These are phyloP conservation scores for Allygus modestus DNA, from an alignment of 2,888 invertebrate genomes.

Conservation along the genomic window DNA sequence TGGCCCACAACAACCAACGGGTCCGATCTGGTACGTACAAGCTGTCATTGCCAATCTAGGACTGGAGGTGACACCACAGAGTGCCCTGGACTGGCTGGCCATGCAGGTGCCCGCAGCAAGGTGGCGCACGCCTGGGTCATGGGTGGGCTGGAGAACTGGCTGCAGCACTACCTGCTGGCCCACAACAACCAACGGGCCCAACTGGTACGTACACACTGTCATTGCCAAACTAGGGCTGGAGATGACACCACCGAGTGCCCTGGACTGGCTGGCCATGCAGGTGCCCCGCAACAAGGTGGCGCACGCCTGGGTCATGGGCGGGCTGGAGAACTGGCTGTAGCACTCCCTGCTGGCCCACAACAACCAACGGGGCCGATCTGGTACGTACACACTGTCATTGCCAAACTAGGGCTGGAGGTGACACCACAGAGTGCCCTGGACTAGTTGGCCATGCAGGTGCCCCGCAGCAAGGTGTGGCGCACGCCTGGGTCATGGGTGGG, in stretches of 20 bases:
- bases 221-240: too few species aligned
- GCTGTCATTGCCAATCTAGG: too few species aligned
- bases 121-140: constrained; percentile 94
- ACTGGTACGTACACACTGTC: too few species aligned
- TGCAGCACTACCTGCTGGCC: constrained; percentile 92
- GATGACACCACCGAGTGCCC: constrained; percentile 92
- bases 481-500: constrained; percentile 94
- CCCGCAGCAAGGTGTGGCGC: constrained; percentile 93
- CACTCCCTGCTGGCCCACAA: constrained; percentile 90
- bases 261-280: constrained; percentile 94
- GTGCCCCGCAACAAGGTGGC: constrained; percentile 92
- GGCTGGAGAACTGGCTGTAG: constrained; percentile 95
- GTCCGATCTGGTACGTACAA: constrained; percentile 84
- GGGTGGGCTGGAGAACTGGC: constrained; percentile 94
- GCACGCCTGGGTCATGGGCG: constrained; percentile 94
- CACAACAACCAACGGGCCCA: constrained; percentile 92
- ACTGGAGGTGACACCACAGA: constrained; percentile 94
- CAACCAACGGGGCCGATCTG: constrained; percentile 91
- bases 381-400: constrained; percentile 74
- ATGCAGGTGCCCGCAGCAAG: constrained; percentile 91
- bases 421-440: constrained; percentile 95
- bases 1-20: constrained; percentile 90
- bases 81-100: constrained; percentile 95
- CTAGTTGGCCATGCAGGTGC: constrained; percentile 90
- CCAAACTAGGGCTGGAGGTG: too few species aligned